Evolutionary conservation across 2,113 vertebrate species (phyloP).

Genomic region (Oceanodroma tethys): DNA sequence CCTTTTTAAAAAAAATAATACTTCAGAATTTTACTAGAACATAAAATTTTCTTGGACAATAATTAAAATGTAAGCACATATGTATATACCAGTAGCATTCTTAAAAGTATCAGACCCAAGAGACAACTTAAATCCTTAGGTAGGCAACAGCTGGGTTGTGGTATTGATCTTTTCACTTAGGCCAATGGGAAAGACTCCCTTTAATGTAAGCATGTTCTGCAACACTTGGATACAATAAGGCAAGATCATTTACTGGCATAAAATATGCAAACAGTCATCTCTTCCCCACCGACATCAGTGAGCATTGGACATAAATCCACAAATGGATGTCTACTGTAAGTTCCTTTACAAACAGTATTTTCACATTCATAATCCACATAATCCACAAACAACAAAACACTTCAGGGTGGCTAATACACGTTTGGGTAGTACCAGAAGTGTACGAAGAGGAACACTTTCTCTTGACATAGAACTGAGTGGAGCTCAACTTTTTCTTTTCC

Average conservation of each 20-base stretch:
- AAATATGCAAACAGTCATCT: accelerated
- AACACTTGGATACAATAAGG: background rate
- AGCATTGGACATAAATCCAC: background rate
- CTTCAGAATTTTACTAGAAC: background rate
- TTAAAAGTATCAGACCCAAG: background rate
- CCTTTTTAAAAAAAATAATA: background rate
- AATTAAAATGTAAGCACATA: background rate
- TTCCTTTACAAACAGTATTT: background rate
- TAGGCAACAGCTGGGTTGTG: background rate
- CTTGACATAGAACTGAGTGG: background rate
- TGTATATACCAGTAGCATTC: background rate
- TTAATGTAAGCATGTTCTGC: background rate
- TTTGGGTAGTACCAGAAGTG: background rate
- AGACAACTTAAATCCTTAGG: background rate
- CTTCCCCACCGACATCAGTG: background rate
- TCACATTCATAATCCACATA: background rate
- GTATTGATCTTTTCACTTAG: background rate
- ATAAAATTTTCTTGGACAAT: background rate
- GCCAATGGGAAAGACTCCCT: background rate
- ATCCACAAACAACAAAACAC: background rate
- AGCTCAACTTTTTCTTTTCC: background rate
- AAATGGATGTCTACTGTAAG: background rate
- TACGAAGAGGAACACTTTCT: background rate
- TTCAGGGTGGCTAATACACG: background rate
- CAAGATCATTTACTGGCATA: background rate